phyloP scores from a whole-genome alignment of 2,113 vertebrate species.

The Chiloscyllium plagiosum region DNA sequence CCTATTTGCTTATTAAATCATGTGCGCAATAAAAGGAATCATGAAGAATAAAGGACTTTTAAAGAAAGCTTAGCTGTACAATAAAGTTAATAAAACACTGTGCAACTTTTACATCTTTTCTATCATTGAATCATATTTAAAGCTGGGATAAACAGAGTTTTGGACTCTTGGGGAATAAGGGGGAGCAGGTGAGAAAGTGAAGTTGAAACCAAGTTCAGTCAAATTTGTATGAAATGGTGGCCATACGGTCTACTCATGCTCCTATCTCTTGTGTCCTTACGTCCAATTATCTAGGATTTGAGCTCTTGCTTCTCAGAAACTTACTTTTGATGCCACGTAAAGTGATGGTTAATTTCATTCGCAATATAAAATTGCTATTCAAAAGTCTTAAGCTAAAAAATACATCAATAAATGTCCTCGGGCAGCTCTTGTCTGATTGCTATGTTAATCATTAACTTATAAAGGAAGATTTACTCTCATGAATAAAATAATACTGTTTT shows the following conservation, averaged over 20 bases:
- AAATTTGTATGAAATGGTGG: too few relatives aligned
- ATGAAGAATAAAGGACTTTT: not conserved
- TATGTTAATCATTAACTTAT: not conserved
- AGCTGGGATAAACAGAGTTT: too few relatives aligned
- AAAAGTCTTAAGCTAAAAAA: not conserved
- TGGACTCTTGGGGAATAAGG: too few relatives aligned
- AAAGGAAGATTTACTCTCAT: not conserved
- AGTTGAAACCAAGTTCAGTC: too few relatives aligned
- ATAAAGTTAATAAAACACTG: not conserved
- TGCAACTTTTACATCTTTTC: not conserved
- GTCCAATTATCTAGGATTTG: not conserved
- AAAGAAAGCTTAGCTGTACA: not conserved
- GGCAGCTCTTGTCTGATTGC: not conserved
- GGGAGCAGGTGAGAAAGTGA: too few relatives aligned
- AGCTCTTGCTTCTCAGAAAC: not conserved
- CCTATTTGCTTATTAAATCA: slow-evolving; percentile 12
- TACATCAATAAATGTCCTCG: not conserved
- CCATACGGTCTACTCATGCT: too few relatives aligned
- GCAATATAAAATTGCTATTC: not conserved
- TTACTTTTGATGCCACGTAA: not conserved
- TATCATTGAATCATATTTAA: too few relatives aligned
- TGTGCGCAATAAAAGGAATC: not conserved
- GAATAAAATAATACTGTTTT: not conserved
- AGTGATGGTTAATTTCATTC: not conserved
- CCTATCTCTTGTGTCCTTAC: too few relatives aligned